These are phyloP conservation scores for Lasioglossum zephyrum DNA, from an alignment of 2,888 invertebrate species.

Conservation along the genomic window DNA sequence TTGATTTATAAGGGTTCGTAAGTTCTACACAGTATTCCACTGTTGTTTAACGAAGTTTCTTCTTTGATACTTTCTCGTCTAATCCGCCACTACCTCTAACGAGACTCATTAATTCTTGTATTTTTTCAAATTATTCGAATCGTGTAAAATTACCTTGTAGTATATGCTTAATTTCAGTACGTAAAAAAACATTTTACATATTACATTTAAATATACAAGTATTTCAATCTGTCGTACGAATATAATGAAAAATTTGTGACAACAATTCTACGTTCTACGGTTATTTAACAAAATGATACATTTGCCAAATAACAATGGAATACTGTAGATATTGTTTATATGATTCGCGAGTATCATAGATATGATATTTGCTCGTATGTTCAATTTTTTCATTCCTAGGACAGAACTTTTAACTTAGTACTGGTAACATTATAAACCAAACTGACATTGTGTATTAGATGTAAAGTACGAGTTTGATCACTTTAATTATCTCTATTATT, in stretches of 20 bases:
- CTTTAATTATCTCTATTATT: background rate
- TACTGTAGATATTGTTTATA: slow-evolving; percentile 21
- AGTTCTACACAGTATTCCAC: slow-evolving; percentile 29
- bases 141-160: background rate
- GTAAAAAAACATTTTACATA: background rate
- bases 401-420: slow-evolving; percentile 22
- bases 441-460: slow-evolving; percentile 26
- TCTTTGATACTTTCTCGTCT: background rate
- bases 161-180: background rate
- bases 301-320: slow-evolving; percentile 6
- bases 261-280: background rate
- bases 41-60: background rate
- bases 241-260: slow-evolving; percentile 1
- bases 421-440: slow-evolving; percentile 11
- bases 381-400: slow-evolving; percentile 23
- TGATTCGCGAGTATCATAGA: slow-evolving; percentile 20
- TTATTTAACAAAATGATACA: slow-evolving; percentile 3
- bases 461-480: background rate
- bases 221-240: background rate
- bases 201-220: background rate
- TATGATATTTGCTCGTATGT: slow-evolving; percentile 30
- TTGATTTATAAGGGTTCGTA: slow-evolving; percentile 45
- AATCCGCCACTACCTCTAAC: background rate
- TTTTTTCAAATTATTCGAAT: background rate
- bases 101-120: background rate